Evolutionary conservation across 2,797 vertebrate species (phyloP), one percentile per base, ranked within the genome.

Genomic region (Rhinophrynus dorsalis): DNA sequence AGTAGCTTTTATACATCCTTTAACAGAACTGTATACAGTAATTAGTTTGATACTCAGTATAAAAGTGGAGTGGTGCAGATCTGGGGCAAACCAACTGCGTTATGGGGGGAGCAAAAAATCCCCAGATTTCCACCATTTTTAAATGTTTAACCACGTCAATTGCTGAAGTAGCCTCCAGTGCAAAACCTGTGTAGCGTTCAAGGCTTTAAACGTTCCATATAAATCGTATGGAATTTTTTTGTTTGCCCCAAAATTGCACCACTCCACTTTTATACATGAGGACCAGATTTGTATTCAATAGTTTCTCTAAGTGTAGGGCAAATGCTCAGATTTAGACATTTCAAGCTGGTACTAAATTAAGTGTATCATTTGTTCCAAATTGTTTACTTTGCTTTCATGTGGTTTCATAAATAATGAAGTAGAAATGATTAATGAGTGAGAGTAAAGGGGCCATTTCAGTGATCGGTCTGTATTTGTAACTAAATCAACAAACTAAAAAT

Each of bases 391-490:
- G 13, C 55, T 13, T 50, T 57, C 32, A 29, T 63, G 68, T 21
- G 5, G 15, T 57, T 64, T 24, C 3, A 26, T 27, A 26, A 59
- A 59, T 51, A 17, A 58, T 15, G 27, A 44, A 33, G 35, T 52
- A 24, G 33, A 38, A 26, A 29, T 72, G 60, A 63, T 72, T 65
- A 58, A 72, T 66, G 61, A 13, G 61, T 29, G 21, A 66, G 20
- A 15, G 18, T 56, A 63, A 48, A 32, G n/a, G 10, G 51, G 13
- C 20, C 11, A 15, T 63, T 27, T 45, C 59, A 33, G 30, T 24
- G 57, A 35, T 6, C 30, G 17, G 52, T 50, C 17, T 65, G 33
- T 55, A 17, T 58, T 62, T 27, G 10, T 61, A 70, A 54, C 48
- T 57, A 63, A 70, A 54, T 63, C 62, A 63, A 45, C 59, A 13